Base-by-base conservation (phyloP, 2,113 vertebrate genomes). In the Paramormyrops kingsleyae region DNA sequence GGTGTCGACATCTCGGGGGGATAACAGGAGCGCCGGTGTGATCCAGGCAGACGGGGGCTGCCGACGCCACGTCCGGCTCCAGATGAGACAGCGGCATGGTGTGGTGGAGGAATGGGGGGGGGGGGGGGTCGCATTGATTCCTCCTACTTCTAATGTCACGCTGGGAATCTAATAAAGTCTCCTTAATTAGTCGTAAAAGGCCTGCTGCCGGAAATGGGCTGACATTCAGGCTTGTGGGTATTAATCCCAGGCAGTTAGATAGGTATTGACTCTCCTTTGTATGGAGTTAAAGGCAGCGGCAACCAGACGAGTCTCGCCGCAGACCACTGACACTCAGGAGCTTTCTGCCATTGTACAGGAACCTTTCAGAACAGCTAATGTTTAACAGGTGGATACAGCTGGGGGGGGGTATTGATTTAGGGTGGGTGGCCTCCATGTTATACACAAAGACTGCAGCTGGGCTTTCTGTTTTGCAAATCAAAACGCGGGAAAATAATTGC, bases 201-300 rank as follows among this genome's bases (percentile, higher is more conserved):
- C 88, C 59, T 49, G 13, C 53, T 27, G 87, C 70, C 50, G 91
- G 66, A 35, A 53, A 89, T 90, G 91, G 91, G 93, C 89, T 95
- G 95, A 93, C 93, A 94, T 96, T 95, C 94, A 83, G 91, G 91
- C 88, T 77, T 89, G 91, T 91, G 92, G 92, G 91, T 91, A 91
- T 80, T 62, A 77, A 92, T 89, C 91, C 91, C 88, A 83, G 53
- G 44, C 90, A 91, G 93, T 93, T 90, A 94, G 92, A 90, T 91
- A 87, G 90, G 89, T 92, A 92, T 92, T 87, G 89, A 92, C 88
- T 87, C 53, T 15, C 21, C 86, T 88, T 59, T 27, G 90, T 27
- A 84, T 89, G 24, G 87, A 46, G 52, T 62, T 47, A 27, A 42
- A 87, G 80, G 4, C 87, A 90, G 80, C 24, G 9, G 31, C 44